Evolutionary conservation across 2,113 vertebrate species (phyloP).

Genomic region (Poicephalus meyeri): DNA sequence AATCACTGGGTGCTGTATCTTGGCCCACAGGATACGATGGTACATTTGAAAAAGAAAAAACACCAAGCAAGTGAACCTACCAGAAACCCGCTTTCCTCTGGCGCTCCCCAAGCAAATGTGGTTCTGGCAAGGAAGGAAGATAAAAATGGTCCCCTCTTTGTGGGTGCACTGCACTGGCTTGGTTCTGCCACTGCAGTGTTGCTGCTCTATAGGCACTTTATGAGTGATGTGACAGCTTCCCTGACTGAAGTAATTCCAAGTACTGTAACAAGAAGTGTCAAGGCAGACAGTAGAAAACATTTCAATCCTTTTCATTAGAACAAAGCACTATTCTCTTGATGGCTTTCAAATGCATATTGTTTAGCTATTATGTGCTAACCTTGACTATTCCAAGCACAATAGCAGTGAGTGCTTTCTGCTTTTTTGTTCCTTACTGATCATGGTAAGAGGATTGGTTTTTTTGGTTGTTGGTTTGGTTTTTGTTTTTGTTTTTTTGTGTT

Average conservation of each 20-base stretch:
- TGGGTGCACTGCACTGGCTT: neutral
- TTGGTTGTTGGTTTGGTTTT: no score
- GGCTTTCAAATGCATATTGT: conserved; percentile 68
- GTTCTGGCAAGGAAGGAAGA: neutral
- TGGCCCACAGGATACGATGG: neutral
- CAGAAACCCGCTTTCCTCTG: neutral
- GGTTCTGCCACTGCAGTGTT: neutral
- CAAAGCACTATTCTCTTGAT: conserved; percentile 59
- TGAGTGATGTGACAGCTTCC: conserved; percentile 66
- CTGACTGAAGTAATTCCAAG: conserved; percentile 66
- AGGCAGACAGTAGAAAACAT: conserved; percentile 59
- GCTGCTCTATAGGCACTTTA: conserved; percentile 9
- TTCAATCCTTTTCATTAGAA: conserved; percentile 70
- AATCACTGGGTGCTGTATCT: rapidly evolving
- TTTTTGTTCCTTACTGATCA: conserved; percentile 33
- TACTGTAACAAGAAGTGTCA: conserved; percentile 68
- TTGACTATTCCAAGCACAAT: conserved; percentile 65
- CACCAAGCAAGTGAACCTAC: neutral
- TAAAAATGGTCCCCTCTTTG: neutral
- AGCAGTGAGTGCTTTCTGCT: conserved; percentile 40
- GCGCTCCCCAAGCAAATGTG: neutral
- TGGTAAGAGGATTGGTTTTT: neutral
- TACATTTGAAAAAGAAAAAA: neutral
- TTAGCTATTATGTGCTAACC: conserved; percentile 61
- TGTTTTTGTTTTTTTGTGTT: neutral